phyloP scores from a whole-genome alignment of 2,888 invertebrate genomes.

The Fabriciana adippe region DNA sequence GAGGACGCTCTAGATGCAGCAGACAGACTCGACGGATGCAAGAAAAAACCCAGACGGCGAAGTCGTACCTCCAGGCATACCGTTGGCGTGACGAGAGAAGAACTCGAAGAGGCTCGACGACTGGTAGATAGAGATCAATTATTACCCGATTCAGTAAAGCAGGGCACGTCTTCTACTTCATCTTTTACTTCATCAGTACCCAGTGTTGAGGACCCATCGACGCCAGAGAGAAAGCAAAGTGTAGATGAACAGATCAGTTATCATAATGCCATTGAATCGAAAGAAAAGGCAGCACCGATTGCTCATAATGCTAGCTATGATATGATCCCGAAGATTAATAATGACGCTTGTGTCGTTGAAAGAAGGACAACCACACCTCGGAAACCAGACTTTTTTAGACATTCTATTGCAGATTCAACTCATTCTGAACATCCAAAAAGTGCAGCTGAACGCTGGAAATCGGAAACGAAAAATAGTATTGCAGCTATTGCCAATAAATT shows the following conservation, averaged over 20 bases:
- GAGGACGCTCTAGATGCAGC: slow-evolving; percentile 81
- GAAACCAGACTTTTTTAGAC: slow-evolving; percentile 67
- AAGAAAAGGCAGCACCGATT: slow-evolving; percentile 54
- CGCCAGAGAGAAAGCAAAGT: slow-evolving; percentile 63
- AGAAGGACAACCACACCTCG: slow-evolving; percentile 55
- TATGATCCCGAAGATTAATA: slow-evolving; percentile 51
- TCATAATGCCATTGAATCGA: slow-evolving; percentile 57
- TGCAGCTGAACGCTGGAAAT: slow-evolving; percentile 53
- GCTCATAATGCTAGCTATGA: slow-evolving; percentile 59
- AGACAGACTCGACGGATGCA: slow-evolving; percentile 67
- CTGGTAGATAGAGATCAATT: slow-evolving; percentile 83
- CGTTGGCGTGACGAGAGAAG: slow-evolving; percentile 91
- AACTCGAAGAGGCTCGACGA: slow-evolving; percentile 89
- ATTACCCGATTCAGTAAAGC: slow-evolving; percentile 52
- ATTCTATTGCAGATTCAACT: slow-evolving; percentile 64
- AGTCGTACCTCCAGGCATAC: slow-evolving; percentile 88
- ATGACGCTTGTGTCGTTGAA: slow-evolving; percentile 57
- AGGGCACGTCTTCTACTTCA: slow-evolving; percentile 52
- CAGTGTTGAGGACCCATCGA: slow-evolving; percentile 51
- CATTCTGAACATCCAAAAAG: slow-evolving; percentile 41
- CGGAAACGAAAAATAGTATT: slow-evolving; percentile 65
- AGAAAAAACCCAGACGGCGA: slow-evolving; percentile 77
- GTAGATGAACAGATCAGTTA: slow-evolving; percentile 56
- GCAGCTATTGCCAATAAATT: slow-evolving; percentile 73
- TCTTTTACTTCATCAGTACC: slow-evolving; percentile 60